A percentile compares a stretch with the other conserved stretches of the same genome.
Evolutionary conservation across 2,888 invertebrate genomes (phyloP).

Genomic region (Macrosoma leucophasiata): DNA sequence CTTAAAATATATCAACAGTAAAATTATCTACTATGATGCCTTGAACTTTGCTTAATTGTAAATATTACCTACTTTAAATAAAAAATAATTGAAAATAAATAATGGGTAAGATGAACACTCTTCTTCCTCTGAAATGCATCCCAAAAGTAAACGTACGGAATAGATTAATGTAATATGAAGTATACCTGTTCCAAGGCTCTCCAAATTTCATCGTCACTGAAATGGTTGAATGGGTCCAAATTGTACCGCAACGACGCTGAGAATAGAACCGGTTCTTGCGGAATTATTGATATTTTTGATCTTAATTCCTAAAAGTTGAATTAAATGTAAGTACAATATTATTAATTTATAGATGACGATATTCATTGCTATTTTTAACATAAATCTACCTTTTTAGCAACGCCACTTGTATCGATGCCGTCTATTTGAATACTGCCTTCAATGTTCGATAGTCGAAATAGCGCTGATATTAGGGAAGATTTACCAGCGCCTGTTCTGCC

Average conservation of each 20-base stretch:
- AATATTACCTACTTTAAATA: too few relatives aligned
- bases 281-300: constrained; percentile 82
- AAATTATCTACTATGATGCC: too few relatives aligned
- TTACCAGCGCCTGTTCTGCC: constrained; percentile 93
- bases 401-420: constrained; percentile 73
- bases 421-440: constrained; percentile 85
- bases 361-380: not conserved
- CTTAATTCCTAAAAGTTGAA: constrained; percentile 66
- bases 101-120: too few relatives aligned
- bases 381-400: constrained; percentile 79
- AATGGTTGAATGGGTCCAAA: constrained; percentile 81
- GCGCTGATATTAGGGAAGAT: constrained; percentile 83
- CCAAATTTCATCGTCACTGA: constrained; percentile 80
- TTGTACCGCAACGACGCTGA: constrained; percentile 81
- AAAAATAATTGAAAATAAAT: too few relatives aligned
- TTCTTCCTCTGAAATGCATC: too few relatives aligned
- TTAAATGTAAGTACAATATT: not conserved
- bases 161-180: too few relatives aligned
- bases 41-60: too few relatives aligned
- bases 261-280: constrained; percentile 81
- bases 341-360: too few relatives aligned
- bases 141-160: too few relatives aligned
- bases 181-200: constrained; percentile 79
- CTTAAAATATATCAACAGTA: too few relatives aligned
- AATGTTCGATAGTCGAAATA: constrained; percentile 83